phyloP scores from a whole-genome alignment of 2,797 vertebrate species.

The Babyrousa celebensis region DNA sequence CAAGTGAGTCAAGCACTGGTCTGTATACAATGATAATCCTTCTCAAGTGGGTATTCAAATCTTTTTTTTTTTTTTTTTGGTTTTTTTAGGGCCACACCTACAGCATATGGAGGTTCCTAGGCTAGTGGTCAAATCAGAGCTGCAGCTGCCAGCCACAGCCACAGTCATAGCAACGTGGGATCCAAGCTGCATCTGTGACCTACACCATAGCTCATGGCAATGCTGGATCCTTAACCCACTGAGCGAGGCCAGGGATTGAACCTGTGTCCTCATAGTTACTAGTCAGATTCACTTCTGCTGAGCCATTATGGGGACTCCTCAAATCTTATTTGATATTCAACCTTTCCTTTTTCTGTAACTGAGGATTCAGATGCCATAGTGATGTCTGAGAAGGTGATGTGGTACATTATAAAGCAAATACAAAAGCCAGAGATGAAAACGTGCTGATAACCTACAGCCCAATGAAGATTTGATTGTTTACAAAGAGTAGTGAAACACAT shows the following conservation, averaged over 20 bases:
- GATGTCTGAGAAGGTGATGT: neutral
- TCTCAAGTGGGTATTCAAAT: neutral
- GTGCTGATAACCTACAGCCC: neutral
- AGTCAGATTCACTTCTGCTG: too few relatives aligned
- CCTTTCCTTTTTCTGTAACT: constrained; percentile 14
- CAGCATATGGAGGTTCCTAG: too few relatives aligned
- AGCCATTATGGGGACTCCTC: too few relatives aligned
- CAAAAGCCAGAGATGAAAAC: neutral
- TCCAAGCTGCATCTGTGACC: too few relatives aligned
- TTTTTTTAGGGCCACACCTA: too few relatives aligned
- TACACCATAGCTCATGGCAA: too few relatives aligned
- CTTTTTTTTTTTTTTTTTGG: neutral
- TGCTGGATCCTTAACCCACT: too few relatives aligned
- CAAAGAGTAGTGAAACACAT: neutral
- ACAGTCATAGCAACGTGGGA: too few relatives aligned
- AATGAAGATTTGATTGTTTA: neutral
- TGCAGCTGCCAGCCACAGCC: too few relatives aligned
- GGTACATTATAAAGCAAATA: neutral
- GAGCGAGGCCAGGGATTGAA: too few relatives aligned
- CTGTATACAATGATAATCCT: neutral
- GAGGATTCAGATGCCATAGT: neutral
- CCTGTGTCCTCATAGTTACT: too few relatives aligned
- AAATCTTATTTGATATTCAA: constrained; percentile 32
- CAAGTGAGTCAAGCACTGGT: neutral
- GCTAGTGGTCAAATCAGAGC: too few relatives aligned